Base-by-base conservation (phyloP, 1,140 invertebrate genomes). In the Delia radicum region DNA sequence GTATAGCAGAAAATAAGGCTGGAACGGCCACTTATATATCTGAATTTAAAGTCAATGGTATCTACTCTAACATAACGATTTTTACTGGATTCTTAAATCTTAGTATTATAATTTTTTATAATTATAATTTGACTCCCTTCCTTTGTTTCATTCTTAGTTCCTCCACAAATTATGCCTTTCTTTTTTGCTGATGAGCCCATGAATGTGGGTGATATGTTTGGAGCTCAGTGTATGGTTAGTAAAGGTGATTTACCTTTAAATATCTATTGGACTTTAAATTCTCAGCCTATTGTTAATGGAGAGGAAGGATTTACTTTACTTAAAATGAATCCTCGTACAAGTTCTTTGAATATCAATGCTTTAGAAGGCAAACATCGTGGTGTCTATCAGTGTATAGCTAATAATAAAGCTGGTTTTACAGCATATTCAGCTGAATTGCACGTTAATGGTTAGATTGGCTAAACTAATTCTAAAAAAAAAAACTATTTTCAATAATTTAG, bases 161-260 rank as follows among this genome's bases (percentile, higher is more conserved):
- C 90, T 76, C 91, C 91, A 61, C 89, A 90, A 87, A 91, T 92
- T 79, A 88, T 89, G 81, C 90, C 90, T 26, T 91, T 92, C 80
- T 88, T 88, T 29, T 91, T 91, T 80, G 90, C 90, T 61, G 90
- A 91, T 65, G 89, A 90, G 77, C 88, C 90, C 77, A 87, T 89
- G 63, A 90, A 90, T 81, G 87, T 88, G 42, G 90, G 90, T 24
- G 90, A 91, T 48, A 89, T 88, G 55, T 89, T 89, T 37, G 89
- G 88, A 37, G 87, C 89, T 73, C 88, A 90, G 62, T 94, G 93
- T 83, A 90, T 90, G 78, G 89, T 93, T 29, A 88, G 90, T 29
- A 93, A 93, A 78, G 93, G 93, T 4, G 93, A 94, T 82, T 86
- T 90, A 67, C 93, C 93, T 2, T 87, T 94, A 28, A 89, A 89